A percentile compares a stretch with the other conserved stretches of the same genome.
Conservation (phyloP, 2,113 vertebrate species). For the Coptodon bakossiorum region DNA sequence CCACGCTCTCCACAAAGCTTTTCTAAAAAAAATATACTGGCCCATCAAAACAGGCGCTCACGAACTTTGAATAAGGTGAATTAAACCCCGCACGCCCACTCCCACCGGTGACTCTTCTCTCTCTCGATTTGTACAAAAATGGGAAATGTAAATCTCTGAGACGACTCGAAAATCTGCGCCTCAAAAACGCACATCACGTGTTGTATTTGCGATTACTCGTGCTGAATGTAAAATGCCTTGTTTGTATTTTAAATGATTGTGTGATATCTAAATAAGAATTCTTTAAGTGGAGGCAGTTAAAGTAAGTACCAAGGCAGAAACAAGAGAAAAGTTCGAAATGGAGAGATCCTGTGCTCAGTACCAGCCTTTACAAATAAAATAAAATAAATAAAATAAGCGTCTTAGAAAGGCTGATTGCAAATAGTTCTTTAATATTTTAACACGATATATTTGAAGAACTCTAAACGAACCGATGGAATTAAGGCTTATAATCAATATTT, state of each 20-base stretch:
- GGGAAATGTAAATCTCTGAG: neutral
- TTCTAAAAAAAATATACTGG: neutral
- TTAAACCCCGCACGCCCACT: neutral
- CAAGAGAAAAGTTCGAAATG: neutral
- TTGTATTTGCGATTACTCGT: neutral
- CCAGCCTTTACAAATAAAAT: neutral
- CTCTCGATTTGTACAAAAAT: neutral
- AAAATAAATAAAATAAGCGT: neutral
- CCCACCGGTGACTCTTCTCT: neutral
- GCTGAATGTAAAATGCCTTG: neutral
- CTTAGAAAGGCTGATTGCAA: neutral
- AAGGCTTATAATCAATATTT: neutral
- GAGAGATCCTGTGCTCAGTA: neutral
- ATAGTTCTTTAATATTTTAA: neutral
- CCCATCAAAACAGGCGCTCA: neutral
- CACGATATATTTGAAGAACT: neutral
- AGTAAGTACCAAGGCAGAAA: neutral
- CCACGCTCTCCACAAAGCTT: neutral
- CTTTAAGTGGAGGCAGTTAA: neutral
- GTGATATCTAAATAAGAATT: neutral
- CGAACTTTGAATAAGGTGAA: neutral
- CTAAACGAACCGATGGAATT: neutral
- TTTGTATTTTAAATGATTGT: neutral
- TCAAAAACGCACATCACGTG: neutral
- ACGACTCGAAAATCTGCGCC: neutral